Percentiles rank a stretch among this genome's conserved stretches.
These are phyloP conservation scores for Drosophila nr. perissopoda DNA, from an alignment of 2,888 invertebrate genomes.

Conservation along the genomic window DNA sequence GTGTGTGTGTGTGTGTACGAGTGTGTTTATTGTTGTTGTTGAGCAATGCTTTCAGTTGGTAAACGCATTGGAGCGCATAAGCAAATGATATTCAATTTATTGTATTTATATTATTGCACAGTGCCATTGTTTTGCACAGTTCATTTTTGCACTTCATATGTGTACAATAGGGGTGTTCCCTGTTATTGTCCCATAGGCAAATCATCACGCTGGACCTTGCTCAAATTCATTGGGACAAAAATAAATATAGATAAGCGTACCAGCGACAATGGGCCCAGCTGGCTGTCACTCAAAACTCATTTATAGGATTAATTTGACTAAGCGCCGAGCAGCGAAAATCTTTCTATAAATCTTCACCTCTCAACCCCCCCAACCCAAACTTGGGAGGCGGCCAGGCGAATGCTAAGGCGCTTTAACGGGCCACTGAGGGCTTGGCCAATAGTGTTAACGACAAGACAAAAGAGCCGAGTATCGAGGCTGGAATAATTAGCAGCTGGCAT, in stretches of 20 bases:
- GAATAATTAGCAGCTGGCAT: slow-evolving; percentile 61
- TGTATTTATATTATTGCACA: slow-evolving; percentile 52
- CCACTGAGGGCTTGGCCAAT: slow-evolving; percentile 25
- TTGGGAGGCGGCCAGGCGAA: slow-evolving; percentile 17
- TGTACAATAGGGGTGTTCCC: slow-evolving; percentile 3
- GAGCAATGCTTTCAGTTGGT: slow-evolving; percentile 66
- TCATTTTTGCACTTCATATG: slow-evolving; percentile 30
- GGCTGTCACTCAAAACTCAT: slow-evolving; percentile 67
- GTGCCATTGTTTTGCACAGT: slow-evolving; percentile 47
- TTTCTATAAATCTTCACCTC: slow-evolving; percentile 13
- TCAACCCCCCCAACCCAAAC: background rate
- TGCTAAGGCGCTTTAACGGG: slow-evolving; percentile 66
- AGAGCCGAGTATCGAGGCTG: slow-evolving; percentile 28
- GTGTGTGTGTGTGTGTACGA: slow-evolving; percentile 29
- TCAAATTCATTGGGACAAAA: background rate
- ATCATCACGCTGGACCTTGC: background rate
- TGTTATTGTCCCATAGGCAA: background rate
- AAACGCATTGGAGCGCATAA: slow-evolving; percentile 76
- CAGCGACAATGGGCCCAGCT: slow-evolving; percentile 23
- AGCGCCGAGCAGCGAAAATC: slow-evolving; percentile 47
- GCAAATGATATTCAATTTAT: slow-evolving; percentile 80
- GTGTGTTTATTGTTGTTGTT: slow-evolving; percentile 26
- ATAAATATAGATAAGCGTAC: slow-evolving; percentile 31
- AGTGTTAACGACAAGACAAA: slow-evolving; percentile 39
- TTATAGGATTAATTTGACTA: slow-evolving; percentile 68